Base-by-base conservation (phyloP, 2,797 vertebrate genomes). In the Enteromius thamalakanensis region DNA sequence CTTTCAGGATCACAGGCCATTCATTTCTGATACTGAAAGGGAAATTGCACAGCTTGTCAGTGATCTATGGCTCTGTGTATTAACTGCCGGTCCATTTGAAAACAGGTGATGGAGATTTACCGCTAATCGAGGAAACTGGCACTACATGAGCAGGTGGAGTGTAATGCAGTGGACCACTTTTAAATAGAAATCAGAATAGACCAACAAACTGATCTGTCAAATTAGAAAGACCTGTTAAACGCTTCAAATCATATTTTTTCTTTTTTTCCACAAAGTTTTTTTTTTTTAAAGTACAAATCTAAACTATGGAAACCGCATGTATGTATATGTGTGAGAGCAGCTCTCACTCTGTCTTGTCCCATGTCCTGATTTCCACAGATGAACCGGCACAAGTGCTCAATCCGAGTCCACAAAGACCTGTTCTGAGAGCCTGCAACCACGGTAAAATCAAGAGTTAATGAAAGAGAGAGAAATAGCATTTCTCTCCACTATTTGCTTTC, bases 341-440 rank as follows among this genome's bases (percentile, higher is more conserved):
- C 34, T 58, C 68, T 84, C 64, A 74, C 49, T 65, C 42, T 80
- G 42, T 37, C 32, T 60, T 87, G 76, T 80, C 84, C 85, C 69
- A 3, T 86, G 60, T 85, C 84, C 80, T 58, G 34, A 83, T 82
- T 78, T 86, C 79, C 76, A 85, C 88, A 89, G 88, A 85, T 79
- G 80, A 86, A 58, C 74, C 82, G 12, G 29, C 80, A 75, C 76
- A 87, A 68, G 68, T 71, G 58, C 49, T 83, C 82, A 84, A 19
- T 80, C 81, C 23, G 65, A 78, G 79, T 71, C 32, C 67, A 71
- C 72, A 86, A 77, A 82, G 88, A 81, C 87, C 85, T 58, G 79
- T 89, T 58, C 88, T 89, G 85, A 89, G 83, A 82, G 83, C 82
- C 86, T 87, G 72, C 87, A 87, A 87, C 79, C 86, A 89, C n/a